Evolutionary conservation across 1,140 invertebrate species (phyloP), one percentile per base, ranked within the genome.

Genomic region (Matsumurasca onukii): DNA sequence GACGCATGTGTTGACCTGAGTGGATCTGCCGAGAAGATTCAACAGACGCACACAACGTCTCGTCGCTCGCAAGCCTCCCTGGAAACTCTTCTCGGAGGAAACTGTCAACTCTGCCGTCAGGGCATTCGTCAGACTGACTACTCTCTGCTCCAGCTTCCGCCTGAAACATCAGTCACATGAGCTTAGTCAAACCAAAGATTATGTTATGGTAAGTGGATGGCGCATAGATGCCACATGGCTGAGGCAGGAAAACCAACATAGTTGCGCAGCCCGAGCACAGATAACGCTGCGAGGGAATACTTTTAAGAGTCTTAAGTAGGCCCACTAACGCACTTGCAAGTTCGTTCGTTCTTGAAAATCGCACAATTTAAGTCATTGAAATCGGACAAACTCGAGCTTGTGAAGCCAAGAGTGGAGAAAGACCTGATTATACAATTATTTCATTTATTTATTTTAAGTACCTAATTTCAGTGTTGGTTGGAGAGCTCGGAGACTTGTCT

Each of bases 51-150:
- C 92, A 3, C 93, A 92, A 71, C 91, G 85, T 57, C 94, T 82
- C 1, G 94, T 91, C 17, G 94, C 92, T 74, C 93, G 82, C 17
- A 98, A 84, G 0, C 96, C 96, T n/a, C 96, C 96, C 79, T 98
- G 90, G 0, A 98, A 81, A 65, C 94, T 95, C 78, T 94, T 92
- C 73, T 94, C 92, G 22, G 92, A 90, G 62, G 88, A 89, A 0
- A 92, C 89, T 78, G 95, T 91, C 31, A 98, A 79, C 78, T 98
- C 97, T 71, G 91, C 90, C 30, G 94, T 89, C 3, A 98, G 79
- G 51, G 95, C 92, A 73, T 94, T 90, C 5, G 92, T 92, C 51
- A 98, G 79, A 30, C 85, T 86, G 74, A 89, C 88, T 24, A 90
- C 88, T 76, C 94, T 85, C 61, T 88, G 84, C 70, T 93, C 91